phyloP scores from a whole-genome alignment of 1,140 invertebrate genomes.

The Sitophilus oryzae region DNA sequence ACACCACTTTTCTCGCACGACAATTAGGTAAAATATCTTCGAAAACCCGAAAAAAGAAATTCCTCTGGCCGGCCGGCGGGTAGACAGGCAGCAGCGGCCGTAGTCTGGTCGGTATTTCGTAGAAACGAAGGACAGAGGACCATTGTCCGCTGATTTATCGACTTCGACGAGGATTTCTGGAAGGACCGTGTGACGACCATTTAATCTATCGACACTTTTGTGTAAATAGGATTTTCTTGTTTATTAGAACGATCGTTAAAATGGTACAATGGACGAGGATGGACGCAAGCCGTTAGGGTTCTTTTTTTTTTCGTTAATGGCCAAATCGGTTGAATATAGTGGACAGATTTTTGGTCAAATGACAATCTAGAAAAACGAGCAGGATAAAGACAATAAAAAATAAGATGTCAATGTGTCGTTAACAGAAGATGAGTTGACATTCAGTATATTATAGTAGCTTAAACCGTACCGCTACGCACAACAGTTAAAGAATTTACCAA shows the following conservation, averaged over 20 bases:
- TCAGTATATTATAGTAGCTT: too few species aligned
- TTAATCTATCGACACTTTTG: constrained; percentile 8
- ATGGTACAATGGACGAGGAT: background rate
- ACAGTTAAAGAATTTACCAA: too few species aligned
- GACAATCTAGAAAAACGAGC: too few species aligned
- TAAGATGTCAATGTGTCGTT: too few species aligned
- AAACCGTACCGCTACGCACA: too few species aligned
- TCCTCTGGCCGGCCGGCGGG: too few species aligned
- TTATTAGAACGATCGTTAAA: background rate
- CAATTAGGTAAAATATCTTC: background rate
- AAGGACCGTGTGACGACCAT: background rate
- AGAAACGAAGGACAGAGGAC: background rate
- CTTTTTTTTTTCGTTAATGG: too few species aligned
- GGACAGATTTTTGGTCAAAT: too few species aligned
- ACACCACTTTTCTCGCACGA: too few species aligned
- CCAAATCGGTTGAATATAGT: too few species aligned
- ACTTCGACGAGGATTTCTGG: background rate
- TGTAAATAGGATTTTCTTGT: constrained; percentile 2
- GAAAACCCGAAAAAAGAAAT: background rate
- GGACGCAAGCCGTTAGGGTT: background rate
- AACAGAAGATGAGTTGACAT: too few species aligned
- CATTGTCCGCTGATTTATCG: constrained; percentile 1
- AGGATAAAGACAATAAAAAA: too few species aligned
- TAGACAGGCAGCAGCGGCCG: background rate
- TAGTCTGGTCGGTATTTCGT: background rate